Conservation (phyloP, 2,797 vertebrate genomes). For the Scolopax bukidnonensis region DNA sequence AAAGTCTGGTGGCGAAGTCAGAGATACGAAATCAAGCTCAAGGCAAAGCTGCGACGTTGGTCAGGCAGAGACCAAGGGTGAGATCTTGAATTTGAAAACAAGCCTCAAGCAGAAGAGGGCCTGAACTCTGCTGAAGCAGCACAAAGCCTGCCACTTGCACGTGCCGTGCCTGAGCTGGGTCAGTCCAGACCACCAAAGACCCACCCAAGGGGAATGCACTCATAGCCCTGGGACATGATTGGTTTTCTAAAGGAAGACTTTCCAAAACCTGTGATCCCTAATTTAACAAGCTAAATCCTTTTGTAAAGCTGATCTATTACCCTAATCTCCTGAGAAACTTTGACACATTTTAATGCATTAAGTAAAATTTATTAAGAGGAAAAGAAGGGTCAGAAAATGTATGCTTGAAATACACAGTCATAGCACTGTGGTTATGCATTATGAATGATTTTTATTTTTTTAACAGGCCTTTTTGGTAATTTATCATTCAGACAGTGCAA, state of each 20-base stretch:
- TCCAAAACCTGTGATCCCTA: background rate
- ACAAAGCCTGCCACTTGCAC: background rate
- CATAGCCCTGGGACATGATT: background rate
- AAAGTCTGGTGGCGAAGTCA: background rate
- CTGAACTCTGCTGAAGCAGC: background rate
- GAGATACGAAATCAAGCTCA: background rate
- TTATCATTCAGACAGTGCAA: background rate
- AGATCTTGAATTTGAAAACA: background rate
- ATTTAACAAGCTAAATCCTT: background rate
- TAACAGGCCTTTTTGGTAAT: background rate
- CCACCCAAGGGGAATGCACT: background rate
- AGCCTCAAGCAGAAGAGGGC: background rate
- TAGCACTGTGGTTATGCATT: background rate
- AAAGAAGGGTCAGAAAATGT: background rate
- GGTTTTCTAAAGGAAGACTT: background rate
- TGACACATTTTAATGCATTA: background rate
- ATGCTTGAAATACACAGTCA: background rate
- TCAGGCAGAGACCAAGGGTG: background rate
- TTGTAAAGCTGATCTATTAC: background rate
- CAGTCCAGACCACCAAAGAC: background rate
- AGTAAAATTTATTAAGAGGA: background rate
- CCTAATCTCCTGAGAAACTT: background rate
- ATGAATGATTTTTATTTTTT: background rate
- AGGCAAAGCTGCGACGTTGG: background rate
- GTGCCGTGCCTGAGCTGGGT: background rate